A percentile compares a stretch with the other conserved stretches of the same genome.
These are phyloP conservation scores for Drosophila yakuba DNA, from an alignment of 1,140 invertebrate genomes.

Conservation along the genomic window DNA sequence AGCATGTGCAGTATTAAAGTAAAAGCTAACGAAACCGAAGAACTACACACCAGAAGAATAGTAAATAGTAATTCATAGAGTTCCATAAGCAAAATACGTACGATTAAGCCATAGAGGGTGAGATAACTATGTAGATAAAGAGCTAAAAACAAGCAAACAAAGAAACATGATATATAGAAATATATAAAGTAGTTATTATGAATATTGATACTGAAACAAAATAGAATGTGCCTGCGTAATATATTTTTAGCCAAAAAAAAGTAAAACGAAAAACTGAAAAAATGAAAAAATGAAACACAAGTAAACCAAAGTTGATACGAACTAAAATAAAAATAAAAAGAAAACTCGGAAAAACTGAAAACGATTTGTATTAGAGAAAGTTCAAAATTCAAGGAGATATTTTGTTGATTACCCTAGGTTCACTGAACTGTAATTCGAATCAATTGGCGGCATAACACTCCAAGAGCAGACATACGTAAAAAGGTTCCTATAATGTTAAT, in stretches of 20 bases:
- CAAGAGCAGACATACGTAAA: conserved; percentile 76
- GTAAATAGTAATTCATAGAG: conserved; percentile 54
- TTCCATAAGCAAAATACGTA: conserved; percentile 45
- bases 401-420: conserved; percentile 38
- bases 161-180: conserved; percentile 48
- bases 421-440: conserved; percentile 36
- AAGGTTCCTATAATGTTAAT: conserved; percentile 84
- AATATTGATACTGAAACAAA: conserved; percentile 84
- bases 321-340: background rate
- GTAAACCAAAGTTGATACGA: conserved; percentile 44
- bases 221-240: conserved; percentile 85
- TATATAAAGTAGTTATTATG: conserved; percentile 67
- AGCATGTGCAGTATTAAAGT: conserved; percentile 63
- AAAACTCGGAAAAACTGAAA: conserved; percentile 11
- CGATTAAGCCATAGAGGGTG: conserved; percentile 50
- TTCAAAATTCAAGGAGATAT: conserved; percentile 59
- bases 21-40: conserved; percentile 48
- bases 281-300: conserved; percentile 18
- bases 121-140: conserved; percentile 72
- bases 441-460: conserved; percentile 38
- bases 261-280: conserved; percentile 19
- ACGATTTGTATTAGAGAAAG: conserved; percentile 68
- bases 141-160: conserved; percentile 67
- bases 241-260: conserved; percentile 80
- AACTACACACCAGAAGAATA: conserved; percentile 36